phyloP scores from a whole-genome alignment of 1,140 invertebrate genomes.

The Penaeus chinensis region DNA sequence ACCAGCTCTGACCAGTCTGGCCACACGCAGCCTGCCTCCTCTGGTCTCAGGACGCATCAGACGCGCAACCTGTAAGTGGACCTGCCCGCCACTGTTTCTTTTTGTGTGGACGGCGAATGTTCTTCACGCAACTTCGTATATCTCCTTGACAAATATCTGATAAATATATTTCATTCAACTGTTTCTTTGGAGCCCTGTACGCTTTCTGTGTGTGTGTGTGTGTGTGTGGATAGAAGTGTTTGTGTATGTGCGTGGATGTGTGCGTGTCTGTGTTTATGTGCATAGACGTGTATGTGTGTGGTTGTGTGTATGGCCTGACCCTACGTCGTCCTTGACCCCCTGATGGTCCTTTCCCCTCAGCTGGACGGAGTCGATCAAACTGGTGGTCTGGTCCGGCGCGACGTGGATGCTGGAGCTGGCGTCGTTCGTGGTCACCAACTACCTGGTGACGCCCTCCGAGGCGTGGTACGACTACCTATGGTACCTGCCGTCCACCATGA shows the following conservation, averaged over 20 bases:
- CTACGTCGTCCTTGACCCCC: too few species aligned
- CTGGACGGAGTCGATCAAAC: constrained; percentile 58
- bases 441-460: constrained; percentile 40
- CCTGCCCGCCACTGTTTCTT: not conserved
- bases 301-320: too few species aligned
- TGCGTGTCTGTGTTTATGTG: too few species aligned
- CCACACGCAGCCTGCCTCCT: constrained; percentile 14
- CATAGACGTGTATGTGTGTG: too few species aligned
- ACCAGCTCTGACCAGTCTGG: not conserved
- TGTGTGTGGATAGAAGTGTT: too few species aligned
- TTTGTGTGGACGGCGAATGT: not conserved
- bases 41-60: constrained; percentile 60
- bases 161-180: not conserved
- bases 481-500: constrained; percentile 59
- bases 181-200: too few species aligned
- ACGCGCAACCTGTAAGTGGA: constrained; percentile 57
- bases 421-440: constrained; percentile 50
- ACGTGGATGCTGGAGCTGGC: constrained; percentile 61
- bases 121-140: too few species aligned
- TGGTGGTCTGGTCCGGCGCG: constrained; percentile 61
- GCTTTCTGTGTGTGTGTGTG: too few species aligned
- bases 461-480: constrained; percentile 63
- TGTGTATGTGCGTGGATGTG: too few species aligned
- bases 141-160: not conserved
- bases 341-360: constrained; percentile 21